Evolutionary conservation across 2,888 invertebrate species (phyloP).

Genomic region (Pherbina coryleti): DNA sequence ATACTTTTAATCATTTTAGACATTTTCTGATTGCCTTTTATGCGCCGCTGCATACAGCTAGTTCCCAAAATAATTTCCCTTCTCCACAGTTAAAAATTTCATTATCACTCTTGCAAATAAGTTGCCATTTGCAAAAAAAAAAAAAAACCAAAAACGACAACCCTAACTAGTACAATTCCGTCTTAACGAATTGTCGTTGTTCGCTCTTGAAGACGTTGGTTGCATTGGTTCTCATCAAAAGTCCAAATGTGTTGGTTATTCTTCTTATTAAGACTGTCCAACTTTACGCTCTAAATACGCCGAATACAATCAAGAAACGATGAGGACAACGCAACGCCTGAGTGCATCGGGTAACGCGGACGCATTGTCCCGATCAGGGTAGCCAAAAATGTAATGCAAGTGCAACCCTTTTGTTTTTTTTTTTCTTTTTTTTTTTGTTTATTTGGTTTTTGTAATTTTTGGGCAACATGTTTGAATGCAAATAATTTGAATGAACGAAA

Average conservation of each 20-base stretch:
- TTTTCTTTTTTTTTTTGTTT: no score
- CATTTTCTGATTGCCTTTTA: neutral
- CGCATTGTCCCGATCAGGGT: neutral
- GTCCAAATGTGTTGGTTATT: slow-evolving; percentile 49
- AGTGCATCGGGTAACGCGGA: neutral
- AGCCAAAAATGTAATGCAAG: neutral
- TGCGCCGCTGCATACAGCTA: neutral
- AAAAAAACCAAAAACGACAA: neutral
- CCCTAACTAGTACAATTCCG: neutral
- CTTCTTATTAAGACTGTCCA: slow-evolving; percentile 52
- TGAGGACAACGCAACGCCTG: slow-evolving; percentile 38
- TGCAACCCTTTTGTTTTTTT: neutral
- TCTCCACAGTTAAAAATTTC: neutral
- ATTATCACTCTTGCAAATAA: slow-evolving; percentile 45
- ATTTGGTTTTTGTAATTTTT: neutral
- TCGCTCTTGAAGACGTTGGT: slow-evolving; percentile 4
- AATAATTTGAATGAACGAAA: slow-evolving; percentile 16
- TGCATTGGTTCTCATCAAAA: slow-evolving; percentile 51
- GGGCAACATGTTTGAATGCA: slow-evolving; percentile 16
- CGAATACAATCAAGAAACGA: slow-evolving; percentile 64
- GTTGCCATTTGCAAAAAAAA: neutral
- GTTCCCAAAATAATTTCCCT: neutral
- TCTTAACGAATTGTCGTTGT: slow-evolving; percentile 20
- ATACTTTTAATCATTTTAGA: neutral
- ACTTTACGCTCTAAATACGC: slow-evolving; percentile 68